phyloP scores from a whole-genome alignment of 1,140 invertebrate genomes.

The Drosophila ogumai region DNA sequence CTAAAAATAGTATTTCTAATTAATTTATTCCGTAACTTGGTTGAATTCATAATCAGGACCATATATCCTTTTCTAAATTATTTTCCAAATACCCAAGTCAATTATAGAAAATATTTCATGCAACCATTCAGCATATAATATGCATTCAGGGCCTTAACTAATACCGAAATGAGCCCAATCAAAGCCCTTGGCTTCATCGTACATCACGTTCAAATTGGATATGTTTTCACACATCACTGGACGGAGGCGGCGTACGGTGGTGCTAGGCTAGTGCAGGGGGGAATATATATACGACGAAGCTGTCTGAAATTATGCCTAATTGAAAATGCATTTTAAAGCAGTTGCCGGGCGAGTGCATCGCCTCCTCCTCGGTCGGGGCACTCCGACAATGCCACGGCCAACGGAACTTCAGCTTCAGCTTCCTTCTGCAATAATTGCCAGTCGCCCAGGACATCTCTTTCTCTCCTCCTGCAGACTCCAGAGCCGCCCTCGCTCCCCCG shows the following conservation, averaged over 20 bases:
- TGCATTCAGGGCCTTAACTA: constrained; percentile 13
- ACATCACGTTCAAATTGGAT: constrained; percentile 39
- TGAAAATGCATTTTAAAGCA: constrained; percentile 80
- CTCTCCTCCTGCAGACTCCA: background rate
- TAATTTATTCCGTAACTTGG: no score
- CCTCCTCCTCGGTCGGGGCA: constrained; percentile 2
- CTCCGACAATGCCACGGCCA: constrained; percentile 66
- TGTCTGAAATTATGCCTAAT: constrained; percentile 74
- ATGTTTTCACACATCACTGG: constrained; percentile 49
- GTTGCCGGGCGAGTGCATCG: constrained; percentile 48
- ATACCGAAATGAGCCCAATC: constrained; percentile 23
- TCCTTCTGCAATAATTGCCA: constrained; percentile 55
- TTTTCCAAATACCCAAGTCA: constrained; percentile 9
- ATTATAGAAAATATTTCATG: constrained; percentile 22
- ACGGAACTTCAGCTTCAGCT: constrained; percentile 45
- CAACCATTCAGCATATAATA: constrained; percentile 10
- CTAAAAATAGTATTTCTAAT: no score
- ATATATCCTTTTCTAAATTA: background rate
- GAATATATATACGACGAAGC: constrained; percentile 11
- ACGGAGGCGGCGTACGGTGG: background rate
- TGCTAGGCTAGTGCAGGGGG: background rate
- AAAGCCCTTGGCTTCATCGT: constrained; percentile 31
- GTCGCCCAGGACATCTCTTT: constrained; percentile 10
- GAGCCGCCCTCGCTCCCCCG: constrained; percentile 28
- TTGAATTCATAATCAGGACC: background rate